Evolutionary conservation across 2,113 vertebrate species (phyloP).

Genomic region (Hydrolagus affinis): DNA sequence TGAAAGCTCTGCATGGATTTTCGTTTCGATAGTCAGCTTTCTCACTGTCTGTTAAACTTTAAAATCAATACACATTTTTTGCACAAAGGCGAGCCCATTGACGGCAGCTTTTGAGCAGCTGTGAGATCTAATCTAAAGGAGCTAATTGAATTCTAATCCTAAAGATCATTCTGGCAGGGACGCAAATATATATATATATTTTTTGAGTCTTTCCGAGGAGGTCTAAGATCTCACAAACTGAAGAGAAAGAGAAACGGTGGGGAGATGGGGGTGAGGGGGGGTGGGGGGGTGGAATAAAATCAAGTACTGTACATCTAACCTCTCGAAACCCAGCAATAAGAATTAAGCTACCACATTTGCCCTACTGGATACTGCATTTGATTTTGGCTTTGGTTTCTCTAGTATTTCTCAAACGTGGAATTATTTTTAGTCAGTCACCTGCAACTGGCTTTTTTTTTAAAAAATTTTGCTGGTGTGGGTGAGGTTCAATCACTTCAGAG

Average conservation of each 20-base stretch:
- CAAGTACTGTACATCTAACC: conserved; percentile 52
- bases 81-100: conserved; percentile 21
- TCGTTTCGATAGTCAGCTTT: conserved; percentile 18
- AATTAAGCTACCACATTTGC: conserved; percentile 60
- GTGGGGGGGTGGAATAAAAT: conserved; percentile 32
- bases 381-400: conserved; percentile 67
- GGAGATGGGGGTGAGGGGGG: no score
- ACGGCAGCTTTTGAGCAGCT: conserved; percentile 43
- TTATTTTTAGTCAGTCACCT: conserved; percentile 62
- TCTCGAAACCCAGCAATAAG: conserved; percentile 63
- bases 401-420: conserved; percentile 55
- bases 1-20: conserved; percentile 28
- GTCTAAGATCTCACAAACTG: conserved; percentile 50
- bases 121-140: conserved; percentile 45
- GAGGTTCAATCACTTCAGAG: conserved; percentile 21
- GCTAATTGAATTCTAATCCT: conserved; percentile 53
- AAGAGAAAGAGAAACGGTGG: conserved; percentile 33
- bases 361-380: conserved; percentile 61
- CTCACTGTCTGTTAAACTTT: conserved; percentile 14
- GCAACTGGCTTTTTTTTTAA: conserved; percentile 65
- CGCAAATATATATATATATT: conserved; percentile 39
- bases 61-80: conserved; percentile 29
- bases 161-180: conserved; percentile 30
- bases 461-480: conserved; percentile 41
- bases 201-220: conserved; percentile 51